These are phyloP conservation scores for Aphaenogaster rudis DNA, from an alignment of 1,140 invertebrate species.

Conservation along the genomic window DNA sequence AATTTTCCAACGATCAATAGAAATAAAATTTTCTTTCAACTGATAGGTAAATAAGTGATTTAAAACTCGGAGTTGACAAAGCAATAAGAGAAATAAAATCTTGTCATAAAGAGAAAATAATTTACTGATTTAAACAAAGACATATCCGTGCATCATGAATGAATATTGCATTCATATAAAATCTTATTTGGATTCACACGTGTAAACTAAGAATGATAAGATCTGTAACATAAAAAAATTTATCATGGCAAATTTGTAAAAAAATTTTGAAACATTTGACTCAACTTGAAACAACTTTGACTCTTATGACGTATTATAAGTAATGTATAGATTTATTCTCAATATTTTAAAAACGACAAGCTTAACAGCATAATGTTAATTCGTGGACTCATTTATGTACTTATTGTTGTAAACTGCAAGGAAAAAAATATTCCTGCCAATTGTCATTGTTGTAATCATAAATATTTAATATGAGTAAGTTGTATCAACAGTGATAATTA, in stretches of 20 bases:
- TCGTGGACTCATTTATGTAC: neutral
- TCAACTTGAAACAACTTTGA: neutral
- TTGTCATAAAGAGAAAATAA: neutral
- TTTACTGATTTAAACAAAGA: neutral
- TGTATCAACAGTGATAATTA: neutral
- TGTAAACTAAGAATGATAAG: neutral
- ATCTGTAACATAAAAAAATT: neutral
- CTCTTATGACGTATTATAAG: neutral
- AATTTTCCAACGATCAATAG: neutral
- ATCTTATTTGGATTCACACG: neutral
- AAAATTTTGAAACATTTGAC: neutral
- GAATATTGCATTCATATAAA: neutral
- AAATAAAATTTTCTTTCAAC: neutral
- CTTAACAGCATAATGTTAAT: neutral
- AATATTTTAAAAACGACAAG: neutral
- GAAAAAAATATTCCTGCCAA: neutral
- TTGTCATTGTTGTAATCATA: neutral
- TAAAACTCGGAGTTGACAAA: neutral
- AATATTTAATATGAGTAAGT: neutral
- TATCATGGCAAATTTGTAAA: neutral
- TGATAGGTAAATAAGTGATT: neutral
- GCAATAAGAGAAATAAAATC: neutral
- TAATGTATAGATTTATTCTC: slow-evolving; percentile 1
- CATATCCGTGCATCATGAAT: neutral
- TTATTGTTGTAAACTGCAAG: neutral